Evolutionary conservation across 2,113 vertebrate species (phyloP).

Genomic region (Apodemus sylvaticus): DNA sequence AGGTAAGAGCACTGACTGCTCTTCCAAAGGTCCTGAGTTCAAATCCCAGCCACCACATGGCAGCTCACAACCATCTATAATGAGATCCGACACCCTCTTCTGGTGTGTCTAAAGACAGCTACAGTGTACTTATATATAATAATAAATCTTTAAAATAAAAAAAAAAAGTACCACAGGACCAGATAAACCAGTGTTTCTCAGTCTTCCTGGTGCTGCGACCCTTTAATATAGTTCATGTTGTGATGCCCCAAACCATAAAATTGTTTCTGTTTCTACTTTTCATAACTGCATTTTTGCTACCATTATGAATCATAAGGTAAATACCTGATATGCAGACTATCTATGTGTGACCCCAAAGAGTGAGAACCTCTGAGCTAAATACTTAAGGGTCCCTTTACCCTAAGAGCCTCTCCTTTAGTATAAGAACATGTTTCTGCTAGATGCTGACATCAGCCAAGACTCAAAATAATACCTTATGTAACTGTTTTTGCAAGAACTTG

Average conservation of each 20-base stretch:
- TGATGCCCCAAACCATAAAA: not conserved
- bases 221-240: not conserved
- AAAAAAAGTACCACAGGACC: too few relatives aligned
- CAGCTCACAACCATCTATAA: too few relatives aligned
- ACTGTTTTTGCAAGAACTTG: not conserved
- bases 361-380: not conserved
- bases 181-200: not conserved
- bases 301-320: not conserved
- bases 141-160: too few relatives aligned
- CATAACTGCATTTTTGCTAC: not conserved
- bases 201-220: not conserved
- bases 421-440: not conserved
- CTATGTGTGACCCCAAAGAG: not conserved
- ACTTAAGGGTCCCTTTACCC: not conserved
- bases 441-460: conserved; percentile 7
- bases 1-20: too few relatives aligned
- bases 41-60: too few relatives aligned
- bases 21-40: too few relatives aligned
- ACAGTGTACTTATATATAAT: too few relatives aligned
- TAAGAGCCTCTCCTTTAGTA: not conserved
- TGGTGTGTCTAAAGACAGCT: too few relatives aligned
- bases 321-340: not conserved
- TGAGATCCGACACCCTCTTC: too few relatives aligned
- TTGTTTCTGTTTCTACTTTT: not conserved
- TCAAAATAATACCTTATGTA: conserved; percentile 4